Base-by-base conservation (phyloP, 2,797 vertebrate species). In the Eidolon dupreanum region DNA sequence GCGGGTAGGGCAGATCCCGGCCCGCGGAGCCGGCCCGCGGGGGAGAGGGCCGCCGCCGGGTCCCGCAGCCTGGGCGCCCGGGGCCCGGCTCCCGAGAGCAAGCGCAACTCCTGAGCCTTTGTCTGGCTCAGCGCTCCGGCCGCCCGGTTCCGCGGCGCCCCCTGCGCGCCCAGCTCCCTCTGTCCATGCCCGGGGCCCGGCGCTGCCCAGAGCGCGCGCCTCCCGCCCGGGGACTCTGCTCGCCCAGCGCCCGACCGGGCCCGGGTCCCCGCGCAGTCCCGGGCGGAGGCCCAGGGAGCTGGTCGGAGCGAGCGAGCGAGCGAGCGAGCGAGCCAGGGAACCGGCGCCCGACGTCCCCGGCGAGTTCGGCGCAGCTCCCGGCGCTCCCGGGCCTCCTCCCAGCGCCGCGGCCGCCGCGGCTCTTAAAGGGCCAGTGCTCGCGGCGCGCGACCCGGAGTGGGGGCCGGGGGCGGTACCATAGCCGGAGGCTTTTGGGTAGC, bases 391-490 rank as follows among this genome's bases (percentile, higher is more conserved):
- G 71, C 84, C 96, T 92, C 96, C 96, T 68, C 96, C 96, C 86
- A 2, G 90, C 86, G 73, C 91, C 55, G 84, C 70, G 53, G 89
- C 81, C 36, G 74, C 65, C 65, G 51, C 92, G 7, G 94, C 86
- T 96, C 97, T 98, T 98, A 98, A 98, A 98, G 97, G 97, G 97
- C 89, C 97, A 95, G 97, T n/a, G 96, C 41, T 20, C 74, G 5
- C 28, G 0, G 78, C n/a, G 79, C 33, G 81, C 55, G 16, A 86
- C 75, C 49, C 53, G 51, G 22, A 63, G 74, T 36, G 17, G 68
- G 94, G 88, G 20, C 11, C 12, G 24, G 91, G 88, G 94, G 84
- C 87, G 77, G 94, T 43, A 41, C 73, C 86, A 70, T 71, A 22
- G 93, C 88, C 55, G 0, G 19, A 36, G 59, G 79, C 51, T 83